Evolutionary conservation across 1,140 invertebrate genomes (phyloP), one percentile per base, ranked within the genome.

Genomic region (Belonocnema kinseyi): DNA sequence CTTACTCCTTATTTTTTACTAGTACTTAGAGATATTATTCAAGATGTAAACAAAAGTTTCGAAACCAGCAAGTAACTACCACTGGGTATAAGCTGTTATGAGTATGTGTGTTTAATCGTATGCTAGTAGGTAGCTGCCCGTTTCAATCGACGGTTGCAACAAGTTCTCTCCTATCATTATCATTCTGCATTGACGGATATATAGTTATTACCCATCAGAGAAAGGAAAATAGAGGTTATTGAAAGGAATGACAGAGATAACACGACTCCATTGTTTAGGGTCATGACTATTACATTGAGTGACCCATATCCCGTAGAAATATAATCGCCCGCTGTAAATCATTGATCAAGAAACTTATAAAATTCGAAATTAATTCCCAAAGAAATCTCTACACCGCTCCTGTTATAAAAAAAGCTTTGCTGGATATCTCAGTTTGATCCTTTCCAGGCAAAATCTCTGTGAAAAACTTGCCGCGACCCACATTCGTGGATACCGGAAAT

Each of bases 101-200:
- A 46, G 8, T 40, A 16, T 19, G 16, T 54, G 53, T 54, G n/a
- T 10, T 17, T 54, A 56, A 56, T 66, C 14, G 13, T 46, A 40
- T 66, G 26, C 26, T 66, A 46, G 40, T 66, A 46, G 61, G 61
- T 33, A 66, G 61, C 61, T 33, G 40, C 46, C 40, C 61, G 40
- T 66, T 40, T 40, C 26, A 66, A 3, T 66, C 26, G 61, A 40
- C 14, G 33, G 61, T 66, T 66, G 61, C 33, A 66, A 16, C 61
- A 16, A 61, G 61, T 40, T 66, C 61, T n/a, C 40, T 66, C n/a
- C 33, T 66, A n/a, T 66, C 61, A 66, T 66, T 66, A 66, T 66
- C 61, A 66, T 66, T 66, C 61, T 33, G 40, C 33, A 46, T 40
- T 66, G 61, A n/a, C 61, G 40, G 61, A 66, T 66, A 66, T 46